These are phyloP conservation scores for Trichechus manatus DNA, from an alignment of 2,113 vertebrate species.

Conservation along the genomic window DNA sequence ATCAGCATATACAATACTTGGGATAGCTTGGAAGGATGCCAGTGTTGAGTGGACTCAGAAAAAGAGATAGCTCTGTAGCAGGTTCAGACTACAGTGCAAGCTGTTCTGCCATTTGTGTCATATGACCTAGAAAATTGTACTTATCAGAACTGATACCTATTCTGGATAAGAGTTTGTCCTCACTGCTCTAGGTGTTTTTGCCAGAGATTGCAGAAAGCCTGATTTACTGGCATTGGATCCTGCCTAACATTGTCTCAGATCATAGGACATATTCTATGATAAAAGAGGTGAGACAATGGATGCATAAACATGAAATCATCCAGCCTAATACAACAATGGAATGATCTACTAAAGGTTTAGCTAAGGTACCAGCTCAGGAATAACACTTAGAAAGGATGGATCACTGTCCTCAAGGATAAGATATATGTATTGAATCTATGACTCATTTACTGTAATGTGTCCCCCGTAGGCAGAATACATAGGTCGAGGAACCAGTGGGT, in stretches of 20 bases:
- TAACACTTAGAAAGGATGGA: background rate
- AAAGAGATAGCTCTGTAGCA: background rate
- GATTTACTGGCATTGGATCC: background rate
- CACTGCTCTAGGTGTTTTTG: background rate
- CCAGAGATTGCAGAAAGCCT: background rate
- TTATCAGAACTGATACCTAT: background rate
- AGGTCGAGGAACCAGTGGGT: background rate
- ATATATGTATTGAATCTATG: background rate
- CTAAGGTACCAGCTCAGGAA: background rate
- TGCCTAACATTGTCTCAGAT: background rate
- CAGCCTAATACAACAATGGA: background rate
- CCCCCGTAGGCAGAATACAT: background rate
- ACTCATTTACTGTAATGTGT: background rate
- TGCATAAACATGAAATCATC: background rate
- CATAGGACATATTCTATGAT: background rate
- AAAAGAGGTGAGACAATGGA: background rate
- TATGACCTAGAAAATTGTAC: background rate
- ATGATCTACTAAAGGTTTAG: background rate
- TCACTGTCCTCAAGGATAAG: background rate
- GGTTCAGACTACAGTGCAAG: background rate
- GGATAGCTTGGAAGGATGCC: background rate
- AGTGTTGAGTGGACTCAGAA: background rate
- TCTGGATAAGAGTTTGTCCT: background rate
- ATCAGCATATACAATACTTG: background rate
- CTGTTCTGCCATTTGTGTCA: background rate